Evolutionary conservation across 1,140 invertebrate species (phyloP).

Genomic region (Sycobia sp.): DNA sequence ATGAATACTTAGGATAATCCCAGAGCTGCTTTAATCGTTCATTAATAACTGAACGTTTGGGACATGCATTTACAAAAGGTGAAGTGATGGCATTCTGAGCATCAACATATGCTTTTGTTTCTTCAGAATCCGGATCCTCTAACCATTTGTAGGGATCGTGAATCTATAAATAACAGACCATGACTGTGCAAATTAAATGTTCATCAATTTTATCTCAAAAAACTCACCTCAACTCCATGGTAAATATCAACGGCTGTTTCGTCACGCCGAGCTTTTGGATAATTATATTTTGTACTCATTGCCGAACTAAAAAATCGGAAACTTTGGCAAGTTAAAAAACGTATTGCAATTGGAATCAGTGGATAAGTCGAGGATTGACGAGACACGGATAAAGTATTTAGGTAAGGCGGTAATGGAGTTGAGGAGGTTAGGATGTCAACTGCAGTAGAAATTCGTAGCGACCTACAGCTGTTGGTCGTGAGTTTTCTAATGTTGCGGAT

Average conservation of each 20-base stretch:
- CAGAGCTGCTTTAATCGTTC: conserved; percentile 85
- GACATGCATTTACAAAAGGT: conserved; percentile 83
- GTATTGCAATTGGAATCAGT: too few relatives aligned
- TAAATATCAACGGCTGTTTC: conserved; percentile 79
- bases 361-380: neutral
- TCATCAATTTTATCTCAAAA: neutral
- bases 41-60: conserved; percentile 74
- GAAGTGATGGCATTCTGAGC: conserved; percentile 88
- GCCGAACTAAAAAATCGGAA: neutral
- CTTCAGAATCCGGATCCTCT: conserved; percentile 91
- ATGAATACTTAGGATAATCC: conserved; percentile 95
- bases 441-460: conserved; percentile 2
- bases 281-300: conserved; percentile 58
- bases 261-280: conserved; percentile 80
- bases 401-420: neutral
- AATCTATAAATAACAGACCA: conserved; percentile 66
- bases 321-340: neutral
- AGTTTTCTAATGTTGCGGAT: too few relatives aligned
- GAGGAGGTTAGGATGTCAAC: conserved; percentile 19
- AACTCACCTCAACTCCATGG: conserved; percentile 79
- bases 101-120: conserved; percentile 91
- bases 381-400: neutral
- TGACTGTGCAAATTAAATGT: neutral
- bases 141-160: conserved; percentile 94
- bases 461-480: neutral